A percentile compares a stretch with the other conserved stretches of the same genome.
Conservation (phyloP, 1,140 invertebrate genomes). For the Euura saliciscinereae region DNA sequence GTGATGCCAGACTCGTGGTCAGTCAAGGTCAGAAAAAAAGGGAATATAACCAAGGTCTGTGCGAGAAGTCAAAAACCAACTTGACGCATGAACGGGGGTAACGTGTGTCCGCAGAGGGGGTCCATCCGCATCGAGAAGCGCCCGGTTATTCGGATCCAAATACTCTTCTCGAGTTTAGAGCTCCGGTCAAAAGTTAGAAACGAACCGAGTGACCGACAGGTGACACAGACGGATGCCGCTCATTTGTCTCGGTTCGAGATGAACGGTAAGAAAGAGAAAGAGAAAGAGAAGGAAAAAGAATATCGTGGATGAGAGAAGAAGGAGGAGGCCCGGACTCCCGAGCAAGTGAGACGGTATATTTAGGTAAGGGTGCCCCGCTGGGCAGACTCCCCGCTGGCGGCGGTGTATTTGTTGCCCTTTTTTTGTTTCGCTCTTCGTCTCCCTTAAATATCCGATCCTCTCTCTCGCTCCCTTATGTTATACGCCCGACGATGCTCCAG, state of each 20-base stretch:
- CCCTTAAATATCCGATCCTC: slow-evolving; percentile 16
- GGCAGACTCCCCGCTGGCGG: slow-evolving; percentile 47
- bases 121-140: neutral
- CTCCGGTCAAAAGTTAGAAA: slow-evolving; percentile 50
- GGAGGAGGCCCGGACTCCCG: slow-evolving; percentile 20
- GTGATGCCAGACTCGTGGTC: too few relatives aligned
- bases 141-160: slow-evolving; percentile 27
- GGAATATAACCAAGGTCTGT: too few relatives aligned
- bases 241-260: slow-evolving; percentile 59
- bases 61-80: too few relatives aligned
- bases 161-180: slow-evolving; percentile 35
- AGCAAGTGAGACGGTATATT: slow-evolving; percentile 30
- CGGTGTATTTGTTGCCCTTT: slow-evolving; percentile 52
- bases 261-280: slow-evolving; percentile 36
- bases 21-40: too few relatives aligned
- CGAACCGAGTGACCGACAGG: slow-evolving; percentile 54
- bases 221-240: slow-evolving; percentile 60
- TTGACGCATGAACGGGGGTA: too few relatives aligned
- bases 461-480: neutral
- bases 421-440: slow-evolving; percentile 32
- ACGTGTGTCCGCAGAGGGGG: neutral
- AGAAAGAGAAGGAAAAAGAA: slow-evolving; percentile 22
- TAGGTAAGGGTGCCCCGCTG: slow-evolving; percentile 45
- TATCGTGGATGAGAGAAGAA: slow-evolving; percentile 23
- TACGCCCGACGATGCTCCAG: slow-evolving; percentile 23